These are phyloP conservation scores for Pseudococcus viburni DNA, from an alignment of 2,888 invertebrate genomes.

Conservation along the genomic window DNA sequence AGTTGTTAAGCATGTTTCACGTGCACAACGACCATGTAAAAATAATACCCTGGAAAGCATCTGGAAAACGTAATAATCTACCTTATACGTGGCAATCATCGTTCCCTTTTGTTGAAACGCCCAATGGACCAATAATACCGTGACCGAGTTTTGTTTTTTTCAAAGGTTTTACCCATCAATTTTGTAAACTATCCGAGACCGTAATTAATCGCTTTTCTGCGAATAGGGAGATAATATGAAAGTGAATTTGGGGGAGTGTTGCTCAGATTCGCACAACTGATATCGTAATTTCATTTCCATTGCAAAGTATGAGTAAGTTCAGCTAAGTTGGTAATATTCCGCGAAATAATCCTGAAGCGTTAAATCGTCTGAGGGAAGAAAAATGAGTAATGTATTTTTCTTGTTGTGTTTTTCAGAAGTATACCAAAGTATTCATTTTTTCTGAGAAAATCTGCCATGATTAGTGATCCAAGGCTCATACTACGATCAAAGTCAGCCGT, in stretches of 20 bases:
- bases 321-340: too few species aligned
- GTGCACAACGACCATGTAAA: background rate
- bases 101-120: background rate
- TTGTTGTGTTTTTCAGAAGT: background rate
- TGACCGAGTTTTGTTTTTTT: conserved; percentile 4
- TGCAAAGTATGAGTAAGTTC: too few species aligned
- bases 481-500: too few species aligned
- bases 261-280: too few species aligned
- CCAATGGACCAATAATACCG: background rate
- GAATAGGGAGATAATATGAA: too few species aligned
- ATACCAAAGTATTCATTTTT: background rate
- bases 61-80: background rate
- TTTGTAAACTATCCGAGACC: background rate
- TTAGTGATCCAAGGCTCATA: background rate
- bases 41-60: background rate
- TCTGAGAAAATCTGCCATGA: background rate
- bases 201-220: too few species aligned
- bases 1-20: background rate
- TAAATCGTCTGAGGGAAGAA: too few species aligned
- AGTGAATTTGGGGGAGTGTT: too few species aligned
- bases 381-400: background rate
- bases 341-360: too few species aligned
- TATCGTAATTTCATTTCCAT: too few species aligned
- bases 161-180: background rate
- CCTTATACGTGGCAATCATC: background rate